Conservation (phyloP, 2,113 vertebrate species). For the Isichthys henryi region DNA sequence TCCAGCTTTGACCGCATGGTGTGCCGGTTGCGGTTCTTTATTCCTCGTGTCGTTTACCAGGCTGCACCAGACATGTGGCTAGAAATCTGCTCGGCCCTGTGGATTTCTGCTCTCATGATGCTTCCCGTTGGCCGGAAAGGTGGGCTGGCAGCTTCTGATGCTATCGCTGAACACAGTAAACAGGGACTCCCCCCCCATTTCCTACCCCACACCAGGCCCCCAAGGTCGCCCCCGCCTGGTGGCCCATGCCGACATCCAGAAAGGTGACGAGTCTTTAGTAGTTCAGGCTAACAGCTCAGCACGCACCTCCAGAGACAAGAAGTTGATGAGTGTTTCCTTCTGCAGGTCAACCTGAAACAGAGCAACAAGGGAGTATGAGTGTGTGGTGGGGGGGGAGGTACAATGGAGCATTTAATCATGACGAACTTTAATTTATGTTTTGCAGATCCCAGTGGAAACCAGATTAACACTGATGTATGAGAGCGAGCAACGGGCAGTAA, state of each 20-base stretch:
- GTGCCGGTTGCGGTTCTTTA: not conserved
- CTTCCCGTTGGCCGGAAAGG: not conserved
- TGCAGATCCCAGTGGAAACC: not conserved
- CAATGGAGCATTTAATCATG: conserved; percentile 35
- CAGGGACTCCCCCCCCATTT: conserved; percentile 25
- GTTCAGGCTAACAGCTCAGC: conserved; percentile 33
- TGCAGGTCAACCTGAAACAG: conserved; percentile 81
- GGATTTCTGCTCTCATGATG: conserved; percentile 37
- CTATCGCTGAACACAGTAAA: conserved; percentile 30
- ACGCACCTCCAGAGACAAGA: conserved; percentile 87
- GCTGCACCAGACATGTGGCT: not conserved
- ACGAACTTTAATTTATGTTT: not conserved
- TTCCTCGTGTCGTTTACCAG: not conserved
- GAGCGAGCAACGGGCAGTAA: not conserved
- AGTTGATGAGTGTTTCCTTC: conserved; percentile 86
- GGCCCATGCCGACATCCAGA: conserved; percentile 11
- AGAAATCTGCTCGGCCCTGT: conserved; percentile 26
- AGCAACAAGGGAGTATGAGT: conserved; percentile 14
- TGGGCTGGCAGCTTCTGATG: not conserved
- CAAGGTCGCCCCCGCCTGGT: not conserved
- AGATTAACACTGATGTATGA: not conserved
- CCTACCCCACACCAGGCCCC: conserved; percentile 17
- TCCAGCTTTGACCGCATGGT: not conserved
- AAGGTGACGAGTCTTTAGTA: conserved; percentile 44
- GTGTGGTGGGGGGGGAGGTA: conserved; percentile 22